Conservation (phyloP, 2,888 invertebrate genomes). For the Spodoptera picta region DNA sequence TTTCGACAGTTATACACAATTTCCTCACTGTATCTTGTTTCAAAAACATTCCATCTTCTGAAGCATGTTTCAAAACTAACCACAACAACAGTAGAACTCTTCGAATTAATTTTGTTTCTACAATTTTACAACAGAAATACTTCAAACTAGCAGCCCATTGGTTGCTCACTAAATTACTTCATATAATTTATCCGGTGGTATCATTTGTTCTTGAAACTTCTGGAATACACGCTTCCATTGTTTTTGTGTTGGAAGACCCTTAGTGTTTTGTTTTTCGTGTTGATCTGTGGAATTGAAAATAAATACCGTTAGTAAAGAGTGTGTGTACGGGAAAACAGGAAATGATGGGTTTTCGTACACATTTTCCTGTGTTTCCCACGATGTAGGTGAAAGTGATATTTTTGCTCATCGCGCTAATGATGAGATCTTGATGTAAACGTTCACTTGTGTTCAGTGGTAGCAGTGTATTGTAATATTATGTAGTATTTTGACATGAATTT, state of each 20-base stretch:
- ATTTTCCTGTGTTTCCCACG: slow-evolving; percentile 8
- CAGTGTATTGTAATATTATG: no score
- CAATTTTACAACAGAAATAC: slow-evolving; percentile 38
- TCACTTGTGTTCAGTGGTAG: no score
- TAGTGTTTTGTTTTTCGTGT: slow-evolving; percentile 28
- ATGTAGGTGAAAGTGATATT: slow-evolving; percentile 17
- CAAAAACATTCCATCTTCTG: no score
- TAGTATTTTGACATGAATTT: no score
- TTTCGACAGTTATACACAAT: no score
- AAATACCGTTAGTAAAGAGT: slow-evolving; percentile 27
- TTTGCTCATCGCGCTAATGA: not conserved
- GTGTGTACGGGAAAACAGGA: slow-evolving; percentile 10
- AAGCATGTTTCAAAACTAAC: not conserved
- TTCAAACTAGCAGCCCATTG: slow-evolving; percentile 40
- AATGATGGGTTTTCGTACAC: not conserved
- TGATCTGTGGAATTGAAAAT: slow-evolving; percentile 34
- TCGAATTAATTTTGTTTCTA: slow-evolving; percentile 21
- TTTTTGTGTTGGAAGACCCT: slow-evolving; percentile 28
- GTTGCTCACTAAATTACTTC: slow-evolving; percentile 47
- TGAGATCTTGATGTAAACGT: not conserved
- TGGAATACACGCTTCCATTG: slow-evolving; percentile 28
- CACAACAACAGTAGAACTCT: slow-evolving; percentile 20
- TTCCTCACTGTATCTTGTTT: no score
- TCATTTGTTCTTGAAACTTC: slow-evolving; percentile 40
- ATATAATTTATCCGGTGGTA: slow-evolving; percentile 46